Evolutionary conservation across 2,113 vertebrate genomes (phyloP).

Genomic region (Halichoerus grypus): DNA sequence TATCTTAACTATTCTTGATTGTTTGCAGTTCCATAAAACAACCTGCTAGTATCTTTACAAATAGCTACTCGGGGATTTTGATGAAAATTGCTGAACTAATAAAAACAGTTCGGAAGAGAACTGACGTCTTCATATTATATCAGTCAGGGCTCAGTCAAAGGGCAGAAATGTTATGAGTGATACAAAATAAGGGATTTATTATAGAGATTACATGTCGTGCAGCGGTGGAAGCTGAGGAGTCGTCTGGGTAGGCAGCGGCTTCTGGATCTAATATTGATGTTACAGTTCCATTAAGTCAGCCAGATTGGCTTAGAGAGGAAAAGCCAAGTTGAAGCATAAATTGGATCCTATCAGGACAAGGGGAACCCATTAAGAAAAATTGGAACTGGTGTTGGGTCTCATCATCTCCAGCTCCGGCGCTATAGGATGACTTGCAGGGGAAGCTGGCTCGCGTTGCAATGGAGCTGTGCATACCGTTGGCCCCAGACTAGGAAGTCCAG

Average conservation of each 20-base stretch:
- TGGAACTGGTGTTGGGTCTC: neutral
- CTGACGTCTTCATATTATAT: neutral
- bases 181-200: neutral
- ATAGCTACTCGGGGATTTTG: neutral
- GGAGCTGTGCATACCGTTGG: neutral
- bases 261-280: neutral
- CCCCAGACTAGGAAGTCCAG: neutral
- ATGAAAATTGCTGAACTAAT: neutral
- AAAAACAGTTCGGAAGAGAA: neutral
- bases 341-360: neutral
- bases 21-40: neutral
- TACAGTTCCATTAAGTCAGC: neutral
- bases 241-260: neutral
- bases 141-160: neutral
- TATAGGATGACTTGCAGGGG: too few species aligned
- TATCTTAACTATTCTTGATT: neutral
- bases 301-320: neutral
- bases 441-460: neutral
- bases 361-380: neutral
- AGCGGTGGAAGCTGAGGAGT: too few species aligned
- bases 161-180: neutral
- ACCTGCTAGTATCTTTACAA: neutral
- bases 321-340: neutral
- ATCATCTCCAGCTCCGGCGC: too few species aligned
- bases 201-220: too few species aligned